Conservation (phyloP, 2,888 invertebrate genomes). For the Malthinus flaveolus region DNA sequence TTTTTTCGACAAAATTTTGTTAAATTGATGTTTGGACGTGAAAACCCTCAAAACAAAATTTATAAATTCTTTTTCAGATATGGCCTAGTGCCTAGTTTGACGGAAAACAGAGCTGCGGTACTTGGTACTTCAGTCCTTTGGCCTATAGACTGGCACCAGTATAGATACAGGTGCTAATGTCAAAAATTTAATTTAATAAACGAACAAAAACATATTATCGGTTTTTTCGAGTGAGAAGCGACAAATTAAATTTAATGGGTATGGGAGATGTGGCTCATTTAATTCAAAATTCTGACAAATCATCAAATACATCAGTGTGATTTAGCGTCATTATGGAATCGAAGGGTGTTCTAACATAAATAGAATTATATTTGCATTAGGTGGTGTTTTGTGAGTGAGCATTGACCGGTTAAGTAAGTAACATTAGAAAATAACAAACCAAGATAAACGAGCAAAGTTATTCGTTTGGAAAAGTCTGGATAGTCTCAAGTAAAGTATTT, state of each 20-base stretch:
- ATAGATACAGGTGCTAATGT: no score
- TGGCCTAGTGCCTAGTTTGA: no score
- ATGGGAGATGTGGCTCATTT: conserved; percentile 24
- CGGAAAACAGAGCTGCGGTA: no score
- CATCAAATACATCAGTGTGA: conserved; percentile 39
- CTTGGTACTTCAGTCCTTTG: no score
- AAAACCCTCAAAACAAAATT: no score
- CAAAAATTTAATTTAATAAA: no score
- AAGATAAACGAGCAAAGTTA: conserved; percentile 49
- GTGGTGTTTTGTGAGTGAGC: conserved; percentile 44
- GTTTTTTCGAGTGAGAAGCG: no score
- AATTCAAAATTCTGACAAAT: conserved; percentile 45
- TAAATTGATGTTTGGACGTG: no score
- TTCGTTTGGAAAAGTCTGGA: conserved; percentile 46
- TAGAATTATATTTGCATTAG: conserved; percentile 51
- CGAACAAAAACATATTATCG: no score
- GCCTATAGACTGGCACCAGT: no score
- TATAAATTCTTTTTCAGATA: no score
- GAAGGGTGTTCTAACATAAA: conserved; percentile 47
- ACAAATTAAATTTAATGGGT: conserved; percentile 12
- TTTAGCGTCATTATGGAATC: conserved; percentile 36
- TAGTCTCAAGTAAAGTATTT: conserved; percentile 9
- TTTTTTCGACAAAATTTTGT: no score
- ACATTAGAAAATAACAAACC: conserved; percentile 50
- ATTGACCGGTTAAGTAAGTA: conserved; percentile 49